Evolutionary conservation across 2,113 vertebrate species (phyloP).

Genomic region (Haliaeetus leucogaster): DNA sequence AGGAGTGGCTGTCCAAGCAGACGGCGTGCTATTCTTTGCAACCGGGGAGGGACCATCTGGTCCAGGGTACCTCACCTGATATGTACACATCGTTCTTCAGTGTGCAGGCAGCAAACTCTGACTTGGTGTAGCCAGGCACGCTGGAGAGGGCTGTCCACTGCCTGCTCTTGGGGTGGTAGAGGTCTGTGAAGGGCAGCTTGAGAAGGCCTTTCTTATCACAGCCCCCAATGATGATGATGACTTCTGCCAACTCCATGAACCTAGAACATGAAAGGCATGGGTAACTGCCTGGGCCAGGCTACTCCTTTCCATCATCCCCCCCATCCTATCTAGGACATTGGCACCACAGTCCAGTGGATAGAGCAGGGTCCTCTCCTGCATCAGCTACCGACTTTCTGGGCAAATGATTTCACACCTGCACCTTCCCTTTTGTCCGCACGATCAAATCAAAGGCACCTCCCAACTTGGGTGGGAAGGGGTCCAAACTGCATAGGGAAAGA

Average conservation of each 20-base stretch:
- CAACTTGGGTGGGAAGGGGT: not conserved
- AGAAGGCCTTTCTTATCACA: slow-evolving; percentile 76
- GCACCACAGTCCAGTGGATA: not conserved
- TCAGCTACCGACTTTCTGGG: not conserved
- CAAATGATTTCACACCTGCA: not conserved
- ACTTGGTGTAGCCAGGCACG: slow-evolving; percentile 77
- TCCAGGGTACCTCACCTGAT: slow-evolving; percentile 71
- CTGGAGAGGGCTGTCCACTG: slow-evolving; percentile 74
- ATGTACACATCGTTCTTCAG: slow-evolving; percentile 82
- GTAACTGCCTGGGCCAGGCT: not conserved
- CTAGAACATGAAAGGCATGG: slow-evolving; percentile 25
- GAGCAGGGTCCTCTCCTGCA: not conserved
- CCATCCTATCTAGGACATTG: not conserved
- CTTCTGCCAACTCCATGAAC: slow-evolving; percentile 76
- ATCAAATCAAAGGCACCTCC: not conserved
- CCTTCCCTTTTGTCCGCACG: not conserved
- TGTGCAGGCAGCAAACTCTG: slow-evolving; percentile 78
- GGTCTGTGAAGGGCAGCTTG: slow-evolving; percentile 72
- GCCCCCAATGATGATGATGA: slow-evolving; percentile 79
- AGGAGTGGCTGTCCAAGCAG: not conserved
- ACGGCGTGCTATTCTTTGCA: not conserved
- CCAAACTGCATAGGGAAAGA: not conserved
- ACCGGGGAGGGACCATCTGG: not conserved
- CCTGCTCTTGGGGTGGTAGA: slow-evolving; percentile 68
- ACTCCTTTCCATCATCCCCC: not conserved